A percentile compares a stretch with the other conserved stretches of the same genome.
Conservation (phyloP, 2,113 vertebrate species). For the Eulemur macaco region DNA sequence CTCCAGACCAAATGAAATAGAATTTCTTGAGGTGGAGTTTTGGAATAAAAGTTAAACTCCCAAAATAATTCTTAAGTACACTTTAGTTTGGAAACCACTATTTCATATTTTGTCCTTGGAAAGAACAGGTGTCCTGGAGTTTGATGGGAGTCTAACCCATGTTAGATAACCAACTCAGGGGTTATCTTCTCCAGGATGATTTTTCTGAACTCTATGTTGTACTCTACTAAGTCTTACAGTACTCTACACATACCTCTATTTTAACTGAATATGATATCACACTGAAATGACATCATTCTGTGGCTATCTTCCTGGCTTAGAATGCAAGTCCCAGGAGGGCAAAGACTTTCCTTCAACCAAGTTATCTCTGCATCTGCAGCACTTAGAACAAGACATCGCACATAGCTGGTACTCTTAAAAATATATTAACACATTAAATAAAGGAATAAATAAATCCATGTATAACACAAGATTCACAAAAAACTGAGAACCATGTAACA, state of each 20-base stretch:
- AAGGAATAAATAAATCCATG: slow-evolving; percentile 3
- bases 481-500: not conserved
- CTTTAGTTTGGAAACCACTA: not conserved
- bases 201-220: not conserved
- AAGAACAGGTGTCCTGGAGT: not conserved
- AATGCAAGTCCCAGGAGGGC: not conserved
- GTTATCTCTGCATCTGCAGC: not conserved
- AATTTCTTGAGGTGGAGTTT: not conserved
- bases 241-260: not conserved
- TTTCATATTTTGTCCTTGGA: not conserved
- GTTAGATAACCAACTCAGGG: not conserved
- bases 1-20: not conserved
- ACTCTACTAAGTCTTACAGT: not conserved
- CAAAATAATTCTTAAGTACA: not conserved
- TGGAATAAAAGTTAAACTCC: slow-evolving; percentile 15
- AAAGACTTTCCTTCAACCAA: not conserved
- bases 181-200: not conserved
- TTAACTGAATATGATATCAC: not conserved
- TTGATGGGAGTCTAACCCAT: not conserved
- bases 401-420: not conserved
- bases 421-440: not conserved
- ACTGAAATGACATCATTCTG: not conserved
- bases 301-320: not conserved
- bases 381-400: not conserved
- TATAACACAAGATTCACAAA: not conserved